phyloP scores from a whole-genome alignment of 1,140 invertebrate species.

The Drosophila insularis region DNA sequence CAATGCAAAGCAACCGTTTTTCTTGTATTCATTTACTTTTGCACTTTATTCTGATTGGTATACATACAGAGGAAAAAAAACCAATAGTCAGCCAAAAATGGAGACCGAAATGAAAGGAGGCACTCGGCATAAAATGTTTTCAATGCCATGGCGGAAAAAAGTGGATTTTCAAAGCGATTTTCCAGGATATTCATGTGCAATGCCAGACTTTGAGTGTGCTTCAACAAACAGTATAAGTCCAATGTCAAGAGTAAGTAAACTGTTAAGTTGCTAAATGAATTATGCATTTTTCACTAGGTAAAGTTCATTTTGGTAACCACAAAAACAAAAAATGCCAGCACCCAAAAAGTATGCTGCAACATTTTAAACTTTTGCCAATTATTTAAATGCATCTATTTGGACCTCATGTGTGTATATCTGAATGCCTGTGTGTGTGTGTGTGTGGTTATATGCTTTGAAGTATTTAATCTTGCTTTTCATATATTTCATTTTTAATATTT shows the following conservation, averaged over 20 bases:
- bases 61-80: not conserved
- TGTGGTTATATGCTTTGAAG: not conserved
- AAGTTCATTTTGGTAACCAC: not conserved
- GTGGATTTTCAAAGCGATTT: constrained; percentile 21
- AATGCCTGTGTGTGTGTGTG: no score
- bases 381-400: not conserved
- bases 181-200: constrained; percentile 40
- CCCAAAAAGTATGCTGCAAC: constrained; percentile 51
- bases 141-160: not conserved
- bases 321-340: not conserved
- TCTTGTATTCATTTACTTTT: not conserved
- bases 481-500: not conserved
- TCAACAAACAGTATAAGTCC: constrained; percentile 27
- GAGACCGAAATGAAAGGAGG: not conserved
- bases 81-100: not conserved
- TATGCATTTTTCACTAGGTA: constrained; percentile 50
- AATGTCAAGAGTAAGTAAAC: constrained; percentile 63
- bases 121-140: constrained; percentile 1
- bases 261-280: constrained; percentile 65
- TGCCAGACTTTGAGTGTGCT: not conserved
- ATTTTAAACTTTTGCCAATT: not conserved
- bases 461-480: not conserved
- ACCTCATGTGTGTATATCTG: not conserved
- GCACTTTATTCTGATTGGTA: constrained; percentile 38
- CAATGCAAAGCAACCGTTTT: not conserved